These are phyloP conservation scores for Orthosia gracilis DNA, from an alignment of 2,888 invertebrate genomes.

Conservation along the genomic window DNA sequence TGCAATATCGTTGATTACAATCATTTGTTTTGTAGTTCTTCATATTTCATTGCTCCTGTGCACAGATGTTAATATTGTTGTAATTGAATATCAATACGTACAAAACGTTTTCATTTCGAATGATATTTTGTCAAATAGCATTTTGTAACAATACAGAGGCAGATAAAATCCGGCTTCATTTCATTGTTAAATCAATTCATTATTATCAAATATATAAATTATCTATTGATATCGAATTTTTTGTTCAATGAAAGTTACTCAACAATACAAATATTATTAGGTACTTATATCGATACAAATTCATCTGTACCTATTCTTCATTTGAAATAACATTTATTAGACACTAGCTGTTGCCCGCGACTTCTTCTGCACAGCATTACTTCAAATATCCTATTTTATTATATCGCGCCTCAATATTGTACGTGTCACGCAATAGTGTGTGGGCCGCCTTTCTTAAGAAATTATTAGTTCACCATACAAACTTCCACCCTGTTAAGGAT, in stretches of 20 bases:
- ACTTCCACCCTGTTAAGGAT: no score
- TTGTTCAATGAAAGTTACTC: neutral
- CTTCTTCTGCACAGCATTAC: no score
- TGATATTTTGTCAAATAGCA: slow-evolving; percentile 1
- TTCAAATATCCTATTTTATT: no score
- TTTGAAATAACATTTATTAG: no score
- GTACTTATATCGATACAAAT: neutral
- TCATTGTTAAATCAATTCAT: neutral
- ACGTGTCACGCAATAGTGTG: no score
- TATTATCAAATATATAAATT: neutral
- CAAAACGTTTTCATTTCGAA: neutral
- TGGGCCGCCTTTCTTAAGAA: no score
- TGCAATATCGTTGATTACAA: neutral
- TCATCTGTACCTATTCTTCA: neutral
- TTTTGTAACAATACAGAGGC: slow-evolving; percentile 17
- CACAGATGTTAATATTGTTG: neutral
- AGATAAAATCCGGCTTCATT: neutral
- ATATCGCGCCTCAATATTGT: no score
- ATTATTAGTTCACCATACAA: no score
- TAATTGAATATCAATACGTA: neutral
- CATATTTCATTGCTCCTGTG: slow-evolving; percentile 1
- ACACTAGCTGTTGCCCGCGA: no score
- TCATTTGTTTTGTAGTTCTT: neutral
- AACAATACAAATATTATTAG: neutral
- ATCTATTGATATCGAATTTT: no score